Evolutionary conservation across 1,140 invertebrate genomes (phyloP).

Genomic region (Teleogryllus occipitalis): DNA sequence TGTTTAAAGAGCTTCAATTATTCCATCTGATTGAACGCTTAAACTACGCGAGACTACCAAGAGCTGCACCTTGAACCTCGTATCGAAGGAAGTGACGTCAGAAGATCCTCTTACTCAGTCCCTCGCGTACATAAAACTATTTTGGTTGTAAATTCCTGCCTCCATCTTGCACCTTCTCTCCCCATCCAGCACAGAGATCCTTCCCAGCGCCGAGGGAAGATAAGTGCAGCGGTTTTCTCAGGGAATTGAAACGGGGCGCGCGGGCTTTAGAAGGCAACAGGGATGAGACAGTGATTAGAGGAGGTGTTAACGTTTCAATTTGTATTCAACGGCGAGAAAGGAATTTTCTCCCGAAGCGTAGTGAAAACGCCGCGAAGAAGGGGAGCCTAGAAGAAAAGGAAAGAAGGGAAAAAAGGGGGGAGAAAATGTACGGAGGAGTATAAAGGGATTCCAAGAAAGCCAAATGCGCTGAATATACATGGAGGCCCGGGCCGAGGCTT

Average conservation of each 20-base stretch:
- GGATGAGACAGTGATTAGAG: not conserved
- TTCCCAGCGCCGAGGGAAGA: not conserved
- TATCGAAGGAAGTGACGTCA: no score
- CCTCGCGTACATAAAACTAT: not conserved
- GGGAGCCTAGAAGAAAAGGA: not conserved
- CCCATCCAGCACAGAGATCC: not conserved
- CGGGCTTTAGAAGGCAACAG: not conserved
- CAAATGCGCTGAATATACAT: not conserved
- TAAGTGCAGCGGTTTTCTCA: not conserved
- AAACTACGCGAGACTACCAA: no score
- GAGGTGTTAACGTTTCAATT: not conserved
- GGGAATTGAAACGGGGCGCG: no score
- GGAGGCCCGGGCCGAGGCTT: not conserved
- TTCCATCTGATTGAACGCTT: no score
- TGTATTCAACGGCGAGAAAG: not conserved
- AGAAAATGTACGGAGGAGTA: not conserved
- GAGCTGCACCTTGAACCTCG: no score
- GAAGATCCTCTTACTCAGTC: not conserved
- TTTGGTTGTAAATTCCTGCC: not conserved
- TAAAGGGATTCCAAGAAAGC: not conserved
- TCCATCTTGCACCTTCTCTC: not conserved
- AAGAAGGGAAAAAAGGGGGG: not conserved
- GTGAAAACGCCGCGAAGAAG: not conserved
- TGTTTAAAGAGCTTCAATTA: no score
- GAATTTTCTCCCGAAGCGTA: not conserved